Evolutionary conservation across 2,888 invertebrate species (phyloP), one percentile per base, ranked within the genome.

Genomic region (Quadriops clusia): DNA sequence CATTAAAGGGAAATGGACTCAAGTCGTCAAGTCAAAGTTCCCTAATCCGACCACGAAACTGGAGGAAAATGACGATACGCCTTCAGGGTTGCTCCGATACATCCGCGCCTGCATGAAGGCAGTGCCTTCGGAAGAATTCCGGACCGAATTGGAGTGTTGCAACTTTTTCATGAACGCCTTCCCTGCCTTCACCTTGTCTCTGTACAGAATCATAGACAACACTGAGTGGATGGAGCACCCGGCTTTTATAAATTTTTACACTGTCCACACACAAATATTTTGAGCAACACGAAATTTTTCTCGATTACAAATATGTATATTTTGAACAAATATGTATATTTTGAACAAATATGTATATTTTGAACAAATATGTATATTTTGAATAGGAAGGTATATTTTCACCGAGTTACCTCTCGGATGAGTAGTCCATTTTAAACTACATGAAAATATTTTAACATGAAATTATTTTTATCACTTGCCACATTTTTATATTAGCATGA

Each of bases 1-100:
- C 23, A 54, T 58, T 11, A 47, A 47, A 27, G 53, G 52, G 4
- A 54, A 57, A 29, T 60, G 61, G 60, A 50, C 57, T n/a, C 42
- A 45, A n/a, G 37, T 47, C n/a, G 40, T 51, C 1, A 47, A 44
- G 30, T 44, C 43, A 15, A 47, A 46, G 28, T 56, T 53, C 35
- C 55, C 56, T 2, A 41, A 48, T 24, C 31, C 49, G 13, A 31
- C 34, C 5, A n/a, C n/a, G n/a, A n/a, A n/a, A n/a, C 36, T 38
- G 14, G 38, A 43, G 7, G 42, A 41, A 11, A 44, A 44, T 21
- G 41, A 46, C n/a, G 54, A 59, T 33, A 54, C 54, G 1, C 49
- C 57, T 2, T 50, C 53, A 4, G 60, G 60, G 3, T 40, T 61
- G n/a, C 36, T 61, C 15, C 45, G 45, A 21, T 57, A 60, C 32